Percentiles rank a stretch among this genome's conserved stretches.
Conservation (phyloP, 1,140 invertebrate species). For the Drosophila nikananu region DNA sequence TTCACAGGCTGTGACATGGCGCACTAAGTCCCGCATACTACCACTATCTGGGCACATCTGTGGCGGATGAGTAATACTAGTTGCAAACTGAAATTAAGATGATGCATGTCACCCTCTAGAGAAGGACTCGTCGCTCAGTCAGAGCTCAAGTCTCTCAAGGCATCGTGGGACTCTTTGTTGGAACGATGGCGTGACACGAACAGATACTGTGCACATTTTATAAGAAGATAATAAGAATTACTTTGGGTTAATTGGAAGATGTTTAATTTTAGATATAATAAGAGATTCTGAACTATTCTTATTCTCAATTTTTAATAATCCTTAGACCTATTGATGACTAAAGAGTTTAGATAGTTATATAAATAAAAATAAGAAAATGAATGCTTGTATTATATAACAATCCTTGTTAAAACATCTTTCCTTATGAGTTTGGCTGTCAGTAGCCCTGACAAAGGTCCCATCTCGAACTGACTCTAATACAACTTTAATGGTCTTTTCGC, state of each 20-base stretch:
- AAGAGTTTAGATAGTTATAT: not conserved
- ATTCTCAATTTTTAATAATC: not conserved
- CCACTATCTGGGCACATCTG: slow-evolving; percentile 57
- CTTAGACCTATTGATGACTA: not conserved
- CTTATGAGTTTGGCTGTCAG: not conserved
- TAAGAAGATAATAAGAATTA: no score
- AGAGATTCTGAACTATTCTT: no score
- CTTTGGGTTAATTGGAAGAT: no score
- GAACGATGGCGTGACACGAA: slow-evolving; percentile 9
- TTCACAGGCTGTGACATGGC: slow-evolving; percentile 67
- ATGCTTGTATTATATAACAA: not conserved
- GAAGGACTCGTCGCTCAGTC: slow-evolving; percentile 16
- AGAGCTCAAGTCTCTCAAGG: not conserved
- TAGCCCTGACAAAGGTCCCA: slow-evolving; percentile 16
- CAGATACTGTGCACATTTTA: no score
- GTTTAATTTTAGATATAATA: no score
- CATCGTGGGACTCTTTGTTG: no score
- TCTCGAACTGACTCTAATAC: slow-evolving; percentile 64
- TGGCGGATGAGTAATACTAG: slow-evolving; percentile 59
- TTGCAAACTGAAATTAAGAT: slow-evolving; percentile 62
- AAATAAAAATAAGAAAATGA: not conserved
- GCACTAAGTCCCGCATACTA: slow-evolving; percentile 6
- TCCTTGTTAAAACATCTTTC: not conserved
- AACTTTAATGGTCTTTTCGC: slow-evolving; percentile 69
- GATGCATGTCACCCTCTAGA: slow-evolving; percentile 43